Conservation (phyloP, 2,888 invertebrate species). For the Agapostemon virescens region DNA sequence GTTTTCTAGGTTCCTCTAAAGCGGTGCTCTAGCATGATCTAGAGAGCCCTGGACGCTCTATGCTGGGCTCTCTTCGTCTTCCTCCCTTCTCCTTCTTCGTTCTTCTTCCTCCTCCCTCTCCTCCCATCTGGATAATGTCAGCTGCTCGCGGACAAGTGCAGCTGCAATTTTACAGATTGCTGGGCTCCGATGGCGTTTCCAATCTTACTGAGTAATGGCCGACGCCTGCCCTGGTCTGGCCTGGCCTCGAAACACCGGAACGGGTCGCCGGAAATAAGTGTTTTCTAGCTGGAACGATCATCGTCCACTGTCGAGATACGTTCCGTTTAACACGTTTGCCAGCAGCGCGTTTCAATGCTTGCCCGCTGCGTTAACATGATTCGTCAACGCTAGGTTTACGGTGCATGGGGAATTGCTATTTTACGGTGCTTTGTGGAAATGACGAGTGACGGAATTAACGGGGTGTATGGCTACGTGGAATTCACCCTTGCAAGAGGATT, state of each 20-base stretch:
- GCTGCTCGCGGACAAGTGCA: conserved; percentile 16
- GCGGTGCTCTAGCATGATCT: neutral
- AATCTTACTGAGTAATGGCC: neutral
- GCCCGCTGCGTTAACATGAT: neutral
- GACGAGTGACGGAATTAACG: too few relatives aligned
- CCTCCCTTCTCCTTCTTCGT: too few relatives aligned
- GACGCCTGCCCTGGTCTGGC: neutral
- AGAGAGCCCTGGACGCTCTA: neutral
- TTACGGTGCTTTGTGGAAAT: too few relatives aligned
- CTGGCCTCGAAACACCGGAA: neutral
- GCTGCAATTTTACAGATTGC: conserved; percentile 21
- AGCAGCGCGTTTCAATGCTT: neutral
- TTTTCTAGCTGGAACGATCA: neutral
- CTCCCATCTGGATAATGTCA: neutral
- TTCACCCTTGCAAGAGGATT: too few relatives aligned
- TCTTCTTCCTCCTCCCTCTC: neutral
- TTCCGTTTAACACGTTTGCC: neutral
- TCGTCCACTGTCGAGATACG: neutral
- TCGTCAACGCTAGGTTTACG: neutral
- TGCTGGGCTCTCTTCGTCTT: neutral
- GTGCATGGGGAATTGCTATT: too few relatives aligned
- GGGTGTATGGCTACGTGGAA: too few relatives aligned
- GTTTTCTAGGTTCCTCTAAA: neutral
- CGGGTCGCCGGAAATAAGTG: neutral
- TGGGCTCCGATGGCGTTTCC: neutral